Conservation (phyloP, 2,797 vertebrate species). For the Percopsis omiscomaycus region DNA sequence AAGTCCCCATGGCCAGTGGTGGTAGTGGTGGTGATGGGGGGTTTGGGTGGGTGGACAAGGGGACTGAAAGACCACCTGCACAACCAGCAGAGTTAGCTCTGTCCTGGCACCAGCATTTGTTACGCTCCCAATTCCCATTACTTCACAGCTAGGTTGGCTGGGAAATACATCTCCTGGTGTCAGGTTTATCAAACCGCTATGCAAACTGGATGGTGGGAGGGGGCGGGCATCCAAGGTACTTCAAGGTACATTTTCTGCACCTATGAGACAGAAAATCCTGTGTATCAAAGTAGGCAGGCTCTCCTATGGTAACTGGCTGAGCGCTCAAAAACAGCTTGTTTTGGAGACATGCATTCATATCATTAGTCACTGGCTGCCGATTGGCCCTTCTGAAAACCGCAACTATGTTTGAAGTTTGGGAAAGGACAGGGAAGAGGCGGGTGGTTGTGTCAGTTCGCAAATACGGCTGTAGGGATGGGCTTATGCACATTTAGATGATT, state of each 20-base stretch:
- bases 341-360: no score
- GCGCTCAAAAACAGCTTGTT: no score
- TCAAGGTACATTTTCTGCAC: conserved; percentile 30
- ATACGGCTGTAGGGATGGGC: no score
- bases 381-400: no score
- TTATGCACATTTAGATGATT: no score
- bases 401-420: no score
- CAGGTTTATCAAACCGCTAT: conserved; percentile 67
- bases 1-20: conserved; percentile 64
- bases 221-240: conserved; percentile 26
- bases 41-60: conserved; percentile 63
- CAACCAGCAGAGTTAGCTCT: conserved; percentile 65
- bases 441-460: no score
- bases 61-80: conserved; percentile 68
- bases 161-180: conserved; percentile 77
- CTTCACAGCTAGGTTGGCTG: conserved; percentile 64
- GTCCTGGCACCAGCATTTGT: conserved; percentile 65
- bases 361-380: no score
- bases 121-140: conserved; percentile 75
- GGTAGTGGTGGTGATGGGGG: conserved; percentile 50
- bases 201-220: conserved; percentile 45
- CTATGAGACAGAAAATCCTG: conserved; percentile 28
- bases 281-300: conserved; percentile 17
- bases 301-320: background rate
- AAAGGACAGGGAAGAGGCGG: no score